Conservation (phyloP, 1,140 invertebrate genomes). For the Diploscapter pachys region DNA sequence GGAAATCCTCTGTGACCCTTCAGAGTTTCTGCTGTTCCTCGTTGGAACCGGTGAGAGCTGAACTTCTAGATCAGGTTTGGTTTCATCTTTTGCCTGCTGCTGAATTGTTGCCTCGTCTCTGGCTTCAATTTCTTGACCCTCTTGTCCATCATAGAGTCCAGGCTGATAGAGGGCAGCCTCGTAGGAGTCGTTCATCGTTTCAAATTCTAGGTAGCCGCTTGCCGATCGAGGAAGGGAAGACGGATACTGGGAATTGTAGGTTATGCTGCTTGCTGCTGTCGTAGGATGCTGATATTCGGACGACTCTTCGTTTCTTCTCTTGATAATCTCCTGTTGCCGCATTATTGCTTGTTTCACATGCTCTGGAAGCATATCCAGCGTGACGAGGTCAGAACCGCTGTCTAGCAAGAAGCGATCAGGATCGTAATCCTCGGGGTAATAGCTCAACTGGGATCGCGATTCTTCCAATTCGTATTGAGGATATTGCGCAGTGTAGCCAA, state of each 20-base stretch:
- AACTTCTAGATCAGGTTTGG: too few relatives aligned
- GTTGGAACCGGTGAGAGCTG: too few relatives aligned
- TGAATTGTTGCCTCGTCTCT: not conserved
- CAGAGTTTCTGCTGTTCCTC: too few relatives aligned
- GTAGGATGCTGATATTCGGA: not conserved
- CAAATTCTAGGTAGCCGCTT: constrained; percentile 14
- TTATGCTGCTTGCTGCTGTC: constrained; percentile 13
- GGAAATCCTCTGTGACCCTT: too few relatives aligned
- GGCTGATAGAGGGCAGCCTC: constrained; percentile 10
- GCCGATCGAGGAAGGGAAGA: constrained; percentile 20
- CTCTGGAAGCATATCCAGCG: not conserved
- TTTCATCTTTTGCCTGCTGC: not conserved
- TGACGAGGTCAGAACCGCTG: constrained; percentile 5
- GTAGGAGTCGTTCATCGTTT: constrained; percentile 8
- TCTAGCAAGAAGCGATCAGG: constrained; percentile 8
- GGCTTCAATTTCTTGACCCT: constrained; percentile 8
- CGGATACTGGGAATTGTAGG: not conserved
- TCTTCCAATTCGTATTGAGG: constrained; percentile 6
- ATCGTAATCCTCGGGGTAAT: constrained; percentile 13
- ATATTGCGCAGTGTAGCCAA: not conserved
- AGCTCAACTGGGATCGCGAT: constrained; percentile 13
- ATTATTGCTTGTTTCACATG: too few relatives aligned
- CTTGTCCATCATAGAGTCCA: constrained; percentile 5
- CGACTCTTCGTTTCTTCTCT: not conserved
- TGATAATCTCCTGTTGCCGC: not conserved